A percentile compares a stretch with the other conserved stretches of the same genome.
Conservation (phyloP, 1,140 invertebrate species). For the Anagrus nilaparvatae region DNA sequence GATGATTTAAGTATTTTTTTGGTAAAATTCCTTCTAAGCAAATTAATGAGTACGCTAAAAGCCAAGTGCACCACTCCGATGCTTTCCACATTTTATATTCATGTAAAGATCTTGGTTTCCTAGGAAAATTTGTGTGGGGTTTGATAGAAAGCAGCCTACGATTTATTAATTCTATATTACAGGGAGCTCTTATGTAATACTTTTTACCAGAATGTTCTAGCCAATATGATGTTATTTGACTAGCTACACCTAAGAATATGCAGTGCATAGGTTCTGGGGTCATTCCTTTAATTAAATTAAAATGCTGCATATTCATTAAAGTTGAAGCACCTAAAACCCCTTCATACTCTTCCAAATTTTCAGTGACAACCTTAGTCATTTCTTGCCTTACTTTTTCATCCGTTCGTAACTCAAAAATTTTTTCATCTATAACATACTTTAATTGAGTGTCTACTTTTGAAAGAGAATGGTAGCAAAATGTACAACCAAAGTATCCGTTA, state of each 20-base stretch:
- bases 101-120: constrained; percentile 1
- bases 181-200: constrained; percentile 9
- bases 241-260: constrained; percentile 12
- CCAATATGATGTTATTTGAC: constrained; percentile 10
- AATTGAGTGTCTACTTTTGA: too few species aligned
- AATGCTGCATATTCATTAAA: constrained; percentile 19
- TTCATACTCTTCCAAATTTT: too few species aligned
- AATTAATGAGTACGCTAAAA: constrained; percentile 11
- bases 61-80: constrained; percentile 16
- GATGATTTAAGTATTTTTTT: constrained; percentile 14
- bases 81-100: constrained; percentile 13
- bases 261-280: constrained; percentile 17
- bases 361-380: constrained; percentile 4
- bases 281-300: constrained; percentile 17
- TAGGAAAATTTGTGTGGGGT: constrained; percentile 5
- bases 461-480: constrained; percentile 17
- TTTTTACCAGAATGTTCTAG: neutral
- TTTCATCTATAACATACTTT: too few species aligned
- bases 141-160: constrained; percentile 3
- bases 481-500: constrained; percentile 15
- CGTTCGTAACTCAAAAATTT: too few species aligned
- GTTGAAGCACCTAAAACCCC: constrained; percentile 15
- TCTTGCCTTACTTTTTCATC: constrained; percentile 10
- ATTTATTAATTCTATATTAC: neutral
- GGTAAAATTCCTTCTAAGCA: constrained; percentile 8